Conservation (phyloP, 2,888 invertebrate genomes). For the Isoperla grammatica region DNA sequence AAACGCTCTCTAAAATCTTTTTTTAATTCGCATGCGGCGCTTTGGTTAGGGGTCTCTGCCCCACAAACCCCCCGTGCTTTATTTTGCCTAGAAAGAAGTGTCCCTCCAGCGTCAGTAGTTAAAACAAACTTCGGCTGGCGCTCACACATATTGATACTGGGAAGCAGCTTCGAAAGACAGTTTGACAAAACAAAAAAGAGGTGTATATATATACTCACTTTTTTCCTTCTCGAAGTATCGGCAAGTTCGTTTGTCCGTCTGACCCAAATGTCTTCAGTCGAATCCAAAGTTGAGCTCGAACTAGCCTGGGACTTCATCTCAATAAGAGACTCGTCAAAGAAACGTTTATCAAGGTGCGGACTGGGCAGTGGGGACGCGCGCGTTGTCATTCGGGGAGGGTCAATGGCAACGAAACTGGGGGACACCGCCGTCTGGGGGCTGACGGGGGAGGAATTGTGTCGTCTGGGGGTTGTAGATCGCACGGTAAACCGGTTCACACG, state of each 20-base stretch:
- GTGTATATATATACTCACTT: no score
- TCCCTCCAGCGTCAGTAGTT: no score
- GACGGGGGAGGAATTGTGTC: neutral
- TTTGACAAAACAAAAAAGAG: no score
- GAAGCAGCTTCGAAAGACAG: no score
- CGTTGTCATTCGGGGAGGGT: constrained; percentile 29
- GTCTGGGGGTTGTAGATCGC: constrained; percentile 3
- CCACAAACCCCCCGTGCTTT: no score
- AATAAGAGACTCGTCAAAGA: constrained; percentile 75
- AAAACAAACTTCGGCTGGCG: no score
- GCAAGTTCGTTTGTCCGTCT: constrained; percentile 49
- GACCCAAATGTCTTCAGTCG: constrained; percentile 61
- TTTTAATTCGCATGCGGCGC: no score
- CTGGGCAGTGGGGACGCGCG: constrained; percentile 47
- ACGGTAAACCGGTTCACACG: constrained; percentile 11
- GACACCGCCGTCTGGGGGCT: constrained; percentile 31
- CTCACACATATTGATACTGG: no score
- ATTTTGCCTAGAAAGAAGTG: no score
- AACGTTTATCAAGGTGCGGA: constrained; percentile 70
- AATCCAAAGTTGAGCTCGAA: constrained; percentile 52
- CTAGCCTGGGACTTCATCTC: constrained; percentile 68
- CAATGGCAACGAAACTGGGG: constrained; percentile 40
- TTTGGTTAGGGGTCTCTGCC: no score
- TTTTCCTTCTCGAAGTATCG: constrained; percentile 41
- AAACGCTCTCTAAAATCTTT: no score